Evolutionary conservation across 2,797 vertebrate species (phyloP), one percentile per base, ranked within the genome.

Genomic region (Sphenodon punctatus): DNA sequence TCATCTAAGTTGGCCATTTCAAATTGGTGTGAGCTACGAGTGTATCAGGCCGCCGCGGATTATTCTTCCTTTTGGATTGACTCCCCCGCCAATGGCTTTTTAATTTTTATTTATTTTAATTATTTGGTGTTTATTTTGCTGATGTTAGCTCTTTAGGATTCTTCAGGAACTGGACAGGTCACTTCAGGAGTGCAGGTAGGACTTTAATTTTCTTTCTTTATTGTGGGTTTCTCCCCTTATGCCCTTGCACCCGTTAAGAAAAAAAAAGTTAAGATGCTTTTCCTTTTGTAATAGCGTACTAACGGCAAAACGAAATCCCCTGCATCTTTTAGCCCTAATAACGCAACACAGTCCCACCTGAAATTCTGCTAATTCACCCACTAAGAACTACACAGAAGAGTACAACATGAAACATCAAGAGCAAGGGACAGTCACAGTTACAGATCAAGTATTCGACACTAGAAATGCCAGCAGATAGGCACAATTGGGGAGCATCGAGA

Each of bases 21-120:
- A 85, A 91, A 94, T 94, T 91, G 95, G 75, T 8, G 78, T 90
- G 92, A 87, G 58, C 93, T 95, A 94, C 0, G 10, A 90, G 93
- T 87, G 85, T 82, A 91, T 93, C 93, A 95, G 95, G 96, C 95
- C 95, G 93, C 96, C 95, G 96, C 95, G 96, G 95, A 96, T 96
- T 96, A 96, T 96, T 96, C 94, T 95, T 89, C 94, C 92, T 93
- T 93, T 93, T 95, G 95, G 96, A 96, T 96, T 96, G 96, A 96
- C 96, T 95, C 96, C 91, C 91, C 94, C 87, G 75, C 92, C 94
- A 95, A 90, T 89, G 95, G 94, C 92, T 92, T 91, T 89, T 70
- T 72, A 55, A 66, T 27, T n/a, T n/a, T n/a, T n/a, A n/a, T n/a
- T n/a, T n/a, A n/a, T n/a, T n/a, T n/a, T n/a, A n/a, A n/a, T 36